Conservation (phyloP, 2,113 vertebrate species). For the Oreochromis tanganicae region DNA sequence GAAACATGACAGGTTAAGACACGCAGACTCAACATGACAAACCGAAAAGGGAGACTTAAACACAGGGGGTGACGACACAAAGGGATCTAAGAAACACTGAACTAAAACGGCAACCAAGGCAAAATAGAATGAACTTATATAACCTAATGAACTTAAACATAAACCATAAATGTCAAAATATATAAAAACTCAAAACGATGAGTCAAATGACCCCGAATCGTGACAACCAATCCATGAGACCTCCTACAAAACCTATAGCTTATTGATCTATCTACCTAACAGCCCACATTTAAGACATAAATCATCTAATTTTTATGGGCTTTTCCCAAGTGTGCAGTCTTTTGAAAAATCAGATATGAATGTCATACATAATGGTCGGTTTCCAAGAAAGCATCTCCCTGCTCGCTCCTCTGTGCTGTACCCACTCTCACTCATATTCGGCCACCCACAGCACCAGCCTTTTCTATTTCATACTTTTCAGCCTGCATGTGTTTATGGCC, state of each 20-base stretch:
- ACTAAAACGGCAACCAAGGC: background rate
- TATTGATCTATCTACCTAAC: background rate
- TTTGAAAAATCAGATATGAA: background rate
- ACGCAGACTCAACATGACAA: background rate
- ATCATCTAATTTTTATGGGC: background rate
- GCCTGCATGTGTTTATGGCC: conserved; percentile 35
- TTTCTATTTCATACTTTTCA: conserved; percentile 28
- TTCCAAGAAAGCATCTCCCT: background rate
- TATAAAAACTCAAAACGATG: background rate
- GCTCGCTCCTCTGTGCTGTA: background rate
- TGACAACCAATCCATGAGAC: background rate
- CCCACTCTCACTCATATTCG: conserved; percentile 23
- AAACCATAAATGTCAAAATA: background rate
- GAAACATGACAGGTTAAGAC: background rate
- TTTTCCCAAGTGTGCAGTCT: background rate
- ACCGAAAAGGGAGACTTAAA: background rate
- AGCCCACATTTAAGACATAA: background rate
- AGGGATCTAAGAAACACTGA: background rate
- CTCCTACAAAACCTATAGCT: background rate
- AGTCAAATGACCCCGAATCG: background rate
- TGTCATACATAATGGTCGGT: background rate
- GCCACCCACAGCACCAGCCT: conserved; percentile 8
- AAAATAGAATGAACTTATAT: background rate
- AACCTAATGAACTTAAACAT: background rate
- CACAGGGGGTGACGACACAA: background rate